Evolutionary conservation across 2,888 invertebrate species (phyloP), one percentile per base, ranked within the genome.

Genomic region (Hyposoter didymator): DNA sequence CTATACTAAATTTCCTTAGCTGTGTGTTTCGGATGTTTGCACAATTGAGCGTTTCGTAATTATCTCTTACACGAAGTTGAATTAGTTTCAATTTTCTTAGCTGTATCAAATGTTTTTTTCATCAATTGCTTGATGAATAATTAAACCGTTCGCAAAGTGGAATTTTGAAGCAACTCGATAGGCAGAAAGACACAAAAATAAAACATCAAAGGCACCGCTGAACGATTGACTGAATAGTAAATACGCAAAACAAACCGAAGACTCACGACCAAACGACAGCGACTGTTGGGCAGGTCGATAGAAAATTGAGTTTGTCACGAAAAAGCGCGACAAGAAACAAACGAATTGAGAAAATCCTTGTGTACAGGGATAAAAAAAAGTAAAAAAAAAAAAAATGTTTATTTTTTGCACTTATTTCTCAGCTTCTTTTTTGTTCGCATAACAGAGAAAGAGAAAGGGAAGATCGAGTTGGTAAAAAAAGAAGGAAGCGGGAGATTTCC

Each of bases 401-500:
- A 1, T 28, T 12, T 70, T 7, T 47, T 69, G 52, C 43, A 43
- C 12, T 47, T n/a, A 35, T 62, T 19, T 14, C 39, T 6, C n/a
- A 32, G n/a, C 66, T 32, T 39, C 0, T 35, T 47, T 66, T 14
- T 39, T 2, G 19, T 52, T 35, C 35, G 14, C 39, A 39, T 28
- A 12, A 47, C 35, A 49, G 2, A 32, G 17, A 39, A 10, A 39
- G 32, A 39, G 28, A 8, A 28, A 39, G 55, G 22, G 14, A 22
- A 22, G 8, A 69, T 19, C 2, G n/a, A 49, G 28, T 35, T 39
- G 45, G 62, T 64, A 62, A 64, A 78, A 76, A 76, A 82, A 86
- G 66, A 74, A 72, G 83, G 87, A 75, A 72, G 75, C 85, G 84
- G 75, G 70, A 87, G 87, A 89, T 89, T 90, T 90, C 88, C 88